Percentiles rank a stretch among this genome's conserved stretches.
Conservation (phyloP, 1,140 invertebrate species). For the Nomia melanderi region DNA sequence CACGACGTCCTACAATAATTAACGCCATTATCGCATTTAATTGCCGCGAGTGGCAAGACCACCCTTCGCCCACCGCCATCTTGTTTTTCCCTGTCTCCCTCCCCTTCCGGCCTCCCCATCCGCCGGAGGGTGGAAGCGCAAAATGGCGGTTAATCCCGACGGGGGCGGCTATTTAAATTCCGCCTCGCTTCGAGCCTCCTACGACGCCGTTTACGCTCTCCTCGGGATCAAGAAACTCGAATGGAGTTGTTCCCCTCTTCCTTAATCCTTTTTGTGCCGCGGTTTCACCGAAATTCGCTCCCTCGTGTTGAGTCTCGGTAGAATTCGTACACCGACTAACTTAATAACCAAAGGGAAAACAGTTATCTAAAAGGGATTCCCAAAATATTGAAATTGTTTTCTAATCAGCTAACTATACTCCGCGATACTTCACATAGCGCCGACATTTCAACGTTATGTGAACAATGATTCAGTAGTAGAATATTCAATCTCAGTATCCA, state of each 20-base stretch:
- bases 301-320: not conserved
- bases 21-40: conserved; percentile 74
- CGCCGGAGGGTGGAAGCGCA: conserved; percentile 59
- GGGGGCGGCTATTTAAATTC: conserved; percentile 58
- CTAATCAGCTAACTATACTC: no score
- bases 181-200: conserved; percentile 36
- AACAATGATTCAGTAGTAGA: no score
- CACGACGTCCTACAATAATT: conserved; percentile 66
- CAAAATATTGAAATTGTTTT: no score
- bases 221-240: conserved; percentile 34
- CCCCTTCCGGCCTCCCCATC: conserved; percentile 40
- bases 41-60: conserved; percentile 65
- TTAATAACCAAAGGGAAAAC: no score
- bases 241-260: not conserved
- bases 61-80: conserved; percentile 64
- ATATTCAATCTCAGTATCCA: no score
- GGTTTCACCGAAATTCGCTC: not conserved
- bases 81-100: conserved; percentile 66
- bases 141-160: conserved; percentile 75
- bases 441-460: no score
- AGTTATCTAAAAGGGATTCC: no score
- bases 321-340: not conserved
- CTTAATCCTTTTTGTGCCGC: conserved; percentile 13
- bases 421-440: no score
- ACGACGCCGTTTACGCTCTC: conserved; percentile 17